A percentile compares a stretch with the other conserved stretches of the same genome.
These are phyloP conservation scores for Tenthredo distinguenda DNA, from an alignment of 2,888 invertebrate genomes.

Conservation along the genomic window DNA sequence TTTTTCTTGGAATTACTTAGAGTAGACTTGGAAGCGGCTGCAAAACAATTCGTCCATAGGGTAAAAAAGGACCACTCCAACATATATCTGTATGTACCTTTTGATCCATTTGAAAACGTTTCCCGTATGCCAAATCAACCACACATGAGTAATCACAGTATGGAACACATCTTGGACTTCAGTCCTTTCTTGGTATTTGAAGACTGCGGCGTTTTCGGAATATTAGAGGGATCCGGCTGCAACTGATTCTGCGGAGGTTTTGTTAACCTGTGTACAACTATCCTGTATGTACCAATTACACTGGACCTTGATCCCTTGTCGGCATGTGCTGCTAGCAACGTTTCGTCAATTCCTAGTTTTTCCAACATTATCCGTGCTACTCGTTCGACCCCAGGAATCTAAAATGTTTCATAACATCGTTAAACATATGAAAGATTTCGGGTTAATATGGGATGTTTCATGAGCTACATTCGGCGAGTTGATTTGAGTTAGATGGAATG, in stretches of 20 bases:
- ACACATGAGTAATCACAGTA: constrained; percentile 28
- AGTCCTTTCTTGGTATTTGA: constrained; percentile 41
- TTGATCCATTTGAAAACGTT: too few species aligned
- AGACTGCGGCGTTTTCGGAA: constrained; percentile 18
- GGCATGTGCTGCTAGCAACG: constrained; percentile 80
- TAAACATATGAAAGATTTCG: background rate
- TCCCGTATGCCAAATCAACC: too few species aligned
- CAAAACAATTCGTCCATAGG: too few species aligned
- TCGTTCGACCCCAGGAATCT: constrained; percentile 72
- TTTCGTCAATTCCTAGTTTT: constrained; percentile 82
- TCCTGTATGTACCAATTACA: constrained; percentile 86
- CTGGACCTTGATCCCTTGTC: constrained; percentile 83
- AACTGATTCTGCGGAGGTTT: constrained; percentile 3
- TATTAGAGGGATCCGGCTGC: background rate
- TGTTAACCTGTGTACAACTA: constrained; percentile 81
- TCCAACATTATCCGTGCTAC: constrained; percentile 80
- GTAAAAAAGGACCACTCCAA: too few species aligned
- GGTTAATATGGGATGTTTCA: background rate
- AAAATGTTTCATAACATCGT: background rate
- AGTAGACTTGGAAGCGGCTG: too few species aligned
- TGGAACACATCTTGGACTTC: constrained; percentile 51
- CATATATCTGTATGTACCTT: too few species aligned
- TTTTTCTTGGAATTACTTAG: too few species aligned
- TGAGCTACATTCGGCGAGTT: background rate
- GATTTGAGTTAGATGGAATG: background rate